Percentiles rank a stretch among this genome's conserved stretches.
These are phyloP conservation scores for Halcyon badia DNA, from an alignment of 2,797 vertebrate genomes.

Conservation along the genomic window DNA sequence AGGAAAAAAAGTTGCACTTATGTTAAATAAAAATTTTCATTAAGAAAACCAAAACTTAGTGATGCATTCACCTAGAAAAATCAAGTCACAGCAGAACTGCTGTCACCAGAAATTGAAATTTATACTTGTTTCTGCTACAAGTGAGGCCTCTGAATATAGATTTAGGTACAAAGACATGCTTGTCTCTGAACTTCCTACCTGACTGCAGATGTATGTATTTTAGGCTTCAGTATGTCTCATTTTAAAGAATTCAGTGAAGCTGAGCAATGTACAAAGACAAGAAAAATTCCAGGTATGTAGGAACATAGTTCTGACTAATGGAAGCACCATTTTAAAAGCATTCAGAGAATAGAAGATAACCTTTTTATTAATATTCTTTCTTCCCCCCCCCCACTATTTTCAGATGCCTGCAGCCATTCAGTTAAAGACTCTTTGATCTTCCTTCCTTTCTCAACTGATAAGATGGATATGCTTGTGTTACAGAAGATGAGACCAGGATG, in stretches of 20 bases:
- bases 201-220: neutral
- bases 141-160: neutral
- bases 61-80: conserved; percentile 11
- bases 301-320: neutral
- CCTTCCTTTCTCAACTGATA: neutral
- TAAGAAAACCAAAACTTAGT: conserved; percentile 9
- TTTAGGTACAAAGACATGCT: neutral
- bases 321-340: neutral
- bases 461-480: conserved; percentile 7
- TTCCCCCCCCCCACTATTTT: neutral
- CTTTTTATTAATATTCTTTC: conserved; percentile 17
- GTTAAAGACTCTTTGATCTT: conserved; percentile 34
- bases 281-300: conserved; percentile 10
- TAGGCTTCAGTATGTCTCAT: neutral
- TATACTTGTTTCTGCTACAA: neutral
- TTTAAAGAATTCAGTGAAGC: conserved; percentile 1
- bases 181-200: neutral
- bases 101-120: conserved; percentile 19
- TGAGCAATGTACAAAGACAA: neutral
- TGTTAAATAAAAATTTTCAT: neutral
- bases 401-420: conserved; percentile 14
- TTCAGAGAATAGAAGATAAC: neutral
- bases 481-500: conserved; percentile 26
- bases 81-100: neutral
- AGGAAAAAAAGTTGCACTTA: neutral